Conservation (phyloP, 2,113 vertebrate genomes). For the Mus musculus region DNA sequence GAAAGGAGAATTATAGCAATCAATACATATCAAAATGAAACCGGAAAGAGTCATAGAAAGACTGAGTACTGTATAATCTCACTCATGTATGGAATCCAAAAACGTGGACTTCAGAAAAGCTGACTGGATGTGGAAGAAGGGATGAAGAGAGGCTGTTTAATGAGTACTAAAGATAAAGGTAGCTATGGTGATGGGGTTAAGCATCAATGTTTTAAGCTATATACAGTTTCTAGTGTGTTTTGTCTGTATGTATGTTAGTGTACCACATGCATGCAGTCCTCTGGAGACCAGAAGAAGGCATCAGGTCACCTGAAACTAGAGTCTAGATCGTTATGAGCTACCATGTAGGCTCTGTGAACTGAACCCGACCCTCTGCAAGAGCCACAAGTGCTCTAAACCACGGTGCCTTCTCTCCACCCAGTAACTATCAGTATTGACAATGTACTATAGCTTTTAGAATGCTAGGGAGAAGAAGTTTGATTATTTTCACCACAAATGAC, state of each 20-base stretch:
- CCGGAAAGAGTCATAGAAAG: neutral
- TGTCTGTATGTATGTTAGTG: neutral
- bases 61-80: neutral
- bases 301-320: neutral
- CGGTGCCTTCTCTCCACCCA: neutral
- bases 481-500: neutral
- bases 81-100: neutral
- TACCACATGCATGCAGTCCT: neutral
- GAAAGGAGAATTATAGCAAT: conserved; percentile 69
- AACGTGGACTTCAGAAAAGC: neutral
- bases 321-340: neutral
- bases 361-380: neutral
- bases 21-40: conserved; percentile 69
- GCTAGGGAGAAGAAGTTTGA: neutral
- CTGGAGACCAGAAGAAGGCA: neutral
- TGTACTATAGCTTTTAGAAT: neutral
- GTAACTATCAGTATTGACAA: neutral
- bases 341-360: neutral
- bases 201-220: neutral
- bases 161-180: neutral
- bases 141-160: neutral
- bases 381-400: neutral
- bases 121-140: rapidly evolving
- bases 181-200: neutral
- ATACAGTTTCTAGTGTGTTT: neutral